Base-by-base conservation (phyloP, 2,888 invertebrate species). In the Griposia aprilina region DNA sequence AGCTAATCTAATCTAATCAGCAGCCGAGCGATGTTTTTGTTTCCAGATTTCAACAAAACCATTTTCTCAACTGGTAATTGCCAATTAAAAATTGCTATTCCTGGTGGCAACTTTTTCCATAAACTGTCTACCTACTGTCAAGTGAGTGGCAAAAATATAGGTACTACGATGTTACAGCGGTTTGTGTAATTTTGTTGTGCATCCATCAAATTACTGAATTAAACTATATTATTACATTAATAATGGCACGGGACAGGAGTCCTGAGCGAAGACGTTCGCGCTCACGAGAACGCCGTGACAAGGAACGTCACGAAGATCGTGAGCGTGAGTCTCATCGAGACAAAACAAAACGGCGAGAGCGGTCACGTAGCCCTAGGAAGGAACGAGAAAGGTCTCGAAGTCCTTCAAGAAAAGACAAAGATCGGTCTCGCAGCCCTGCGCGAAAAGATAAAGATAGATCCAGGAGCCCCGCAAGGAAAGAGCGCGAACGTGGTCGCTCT, bases 231-330 rank as follows among this genome's bases (percentile, higher is more conserved):
- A 15, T 65, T 52, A 48, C 13, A 68, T 60, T 13, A 41, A 67
- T 50, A 78, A 96, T 96, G 97, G 95, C 90, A 57, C 89, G 96
- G 69, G 96, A 96, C 74, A 93, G 96, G 82, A 96, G 94, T 88
- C 94, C 94, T 23, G 97, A 97, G 71, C 93, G 96, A 52, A 93
- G 95, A 36, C 93, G 96, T 66, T 96, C 96, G n/a, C 94, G 96
- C 15, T 96, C 96, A 23, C 92, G 95, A 76, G 96, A 96, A 74
- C 93, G 94, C 79, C 94, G 95, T n/a, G 96, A 97, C 3, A 92
- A 94, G 82, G 96, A 97, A 15, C 95, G 96, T 23, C 90, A 94
- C 82, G 96, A 96, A 66, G 96, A 97, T 2, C 94, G 96, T 15
- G 96, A 96, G 26, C 94, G 96, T 11, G 96, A 97, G n/a, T 82